Conservation (phyloP, 2,797 vertebrate genomes). For the Peromyscus melanophrys region DNA sequence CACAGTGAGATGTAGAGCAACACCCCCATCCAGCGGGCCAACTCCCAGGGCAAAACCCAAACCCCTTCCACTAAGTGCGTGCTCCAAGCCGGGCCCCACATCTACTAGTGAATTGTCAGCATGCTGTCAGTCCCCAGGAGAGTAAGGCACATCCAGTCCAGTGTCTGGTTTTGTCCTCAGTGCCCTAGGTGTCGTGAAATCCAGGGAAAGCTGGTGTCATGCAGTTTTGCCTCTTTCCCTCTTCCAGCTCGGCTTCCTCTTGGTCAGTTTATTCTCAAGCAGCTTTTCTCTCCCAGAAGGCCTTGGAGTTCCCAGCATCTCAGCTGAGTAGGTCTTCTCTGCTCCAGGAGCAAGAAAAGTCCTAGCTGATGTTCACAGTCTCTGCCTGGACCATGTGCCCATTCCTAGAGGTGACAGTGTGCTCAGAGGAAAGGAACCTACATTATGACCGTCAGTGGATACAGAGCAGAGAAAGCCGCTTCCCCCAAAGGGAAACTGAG, state of each 20-base stretch:
- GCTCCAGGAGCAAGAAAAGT: not conserved
- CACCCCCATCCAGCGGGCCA: not conserved
- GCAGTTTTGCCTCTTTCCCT: not conserved
- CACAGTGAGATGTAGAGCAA: not conserved
- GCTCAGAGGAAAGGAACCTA: not conserved
- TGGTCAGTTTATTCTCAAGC: not conserved
- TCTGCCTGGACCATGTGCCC: not conserved
- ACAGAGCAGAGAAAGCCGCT: too few relatives aligned
- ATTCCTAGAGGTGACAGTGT: not conserved
- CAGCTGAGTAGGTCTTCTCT: not conserved
- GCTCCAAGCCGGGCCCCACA: not conserved
- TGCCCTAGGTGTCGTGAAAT: slow-evolving; percentile 17
- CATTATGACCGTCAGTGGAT: accelerated
- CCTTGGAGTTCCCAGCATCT: not conserved
- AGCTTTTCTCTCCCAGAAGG: not conserved
- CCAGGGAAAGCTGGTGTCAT: not conserved
- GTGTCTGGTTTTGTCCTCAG: not conserved
- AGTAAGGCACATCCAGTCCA: not conserved
- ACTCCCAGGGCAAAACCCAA: not conserved
- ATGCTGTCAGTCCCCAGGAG: not conserved
- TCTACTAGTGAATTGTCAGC: not conserved
- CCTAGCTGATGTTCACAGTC: not conserved
- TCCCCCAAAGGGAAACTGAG: not conserved
- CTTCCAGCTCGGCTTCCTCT: slow-evolving; percentile 7
- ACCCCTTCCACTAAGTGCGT: not conserved